Evolutionary conservation across 2,797 vertebrate genomes (phyloP).

Genomic region (Leptoclinus maculatus): DNA sequence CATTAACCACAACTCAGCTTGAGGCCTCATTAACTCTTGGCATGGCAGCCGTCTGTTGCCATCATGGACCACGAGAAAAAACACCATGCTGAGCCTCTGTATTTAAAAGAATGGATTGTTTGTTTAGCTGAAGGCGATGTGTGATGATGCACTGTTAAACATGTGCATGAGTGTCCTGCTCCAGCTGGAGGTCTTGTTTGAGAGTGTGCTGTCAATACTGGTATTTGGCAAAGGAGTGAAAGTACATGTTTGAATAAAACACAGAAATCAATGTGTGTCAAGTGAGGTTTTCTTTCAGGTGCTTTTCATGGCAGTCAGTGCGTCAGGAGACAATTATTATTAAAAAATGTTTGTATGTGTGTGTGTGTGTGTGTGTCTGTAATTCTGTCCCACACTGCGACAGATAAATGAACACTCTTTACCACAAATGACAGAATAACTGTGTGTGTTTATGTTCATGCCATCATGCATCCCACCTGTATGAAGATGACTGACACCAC

Average conservation of each 20-base stretch:
- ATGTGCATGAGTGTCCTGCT: constrained; percentile 11
- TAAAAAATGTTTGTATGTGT: background rate
- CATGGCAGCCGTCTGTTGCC: background rate
- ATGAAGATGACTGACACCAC: constrained; percentile 90
- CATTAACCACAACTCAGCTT: background rate
- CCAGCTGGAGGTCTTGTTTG: constrained; percentile 20
- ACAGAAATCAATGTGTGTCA: constrained; percentile 31
- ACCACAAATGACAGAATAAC: background rate
- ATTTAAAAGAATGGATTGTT: constrained; percentile 40
- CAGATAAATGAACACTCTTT: background rate
- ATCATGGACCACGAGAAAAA: constrained; percentile 2
- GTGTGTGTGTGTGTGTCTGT: background rate
- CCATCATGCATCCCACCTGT: constrained; percentile 87
- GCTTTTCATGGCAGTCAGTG: constrained; percentile 21
- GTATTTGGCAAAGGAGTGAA: constrained; percentile 32
- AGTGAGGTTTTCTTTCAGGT: constrained; percentile 3
- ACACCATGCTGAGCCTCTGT: constrained; percentile 6
- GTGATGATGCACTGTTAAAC: constrained; percentile 27
- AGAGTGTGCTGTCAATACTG: constrained; percentile 32
- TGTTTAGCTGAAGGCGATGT: constrained; percentile 21
- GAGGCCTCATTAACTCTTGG: constrained; percentile 2
- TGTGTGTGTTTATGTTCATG: background rate
- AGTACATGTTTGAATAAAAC: constrained; percentile 41
- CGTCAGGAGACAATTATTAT: constrained; percentile 3
- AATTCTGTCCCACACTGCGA: background rate